Evolutionary conservation across 2,797 vertebrate species (phyloP).

Genomic region (Fistularia tabacaria): DNA sequence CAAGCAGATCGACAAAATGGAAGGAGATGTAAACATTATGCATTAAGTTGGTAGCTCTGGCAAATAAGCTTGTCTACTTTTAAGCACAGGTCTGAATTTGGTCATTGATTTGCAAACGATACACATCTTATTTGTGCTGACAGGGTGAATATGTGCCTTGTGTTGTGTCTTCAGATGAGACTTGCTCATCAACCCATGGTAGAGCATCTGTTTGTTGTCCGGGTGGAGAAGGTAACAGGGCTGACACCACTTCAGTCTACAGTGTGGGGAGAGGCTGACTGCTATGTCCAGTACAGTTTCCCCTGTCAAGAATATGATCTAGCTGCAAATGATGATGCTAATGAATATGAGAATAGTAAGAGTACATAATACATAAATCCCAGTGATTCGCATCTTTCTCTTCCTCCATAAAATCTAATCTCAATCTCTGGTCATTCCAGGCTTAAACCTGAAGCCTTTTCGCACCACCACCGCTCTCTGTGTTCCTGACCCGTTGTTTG

Average conservation of each 20-base stretch:
- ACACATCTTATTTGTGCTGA: neutral
- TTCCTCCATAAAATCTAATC: neutral
- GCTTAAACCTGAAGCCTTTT: constrained; percentile 76
- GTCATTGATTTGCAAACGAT: too few species aligned
- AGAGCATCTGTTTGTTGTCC: constrained; percentile 89
- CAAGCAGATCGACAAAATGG: too few species aligned
- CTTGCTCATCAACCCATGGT: constrained; percentile 49
- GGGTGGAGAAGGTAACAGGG: constrained; percentile 82
- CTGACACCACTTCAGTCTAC: constrained; percentile 88
- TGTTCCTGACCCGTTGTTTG: constrained; percentile 86
- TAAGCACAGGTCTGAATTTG: too few species aligned
- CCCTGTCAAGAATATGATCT: constrained; percentile 74
- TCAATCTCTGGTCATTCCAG: constrained; percentile 39
- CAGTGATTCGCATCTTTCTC: neutral
- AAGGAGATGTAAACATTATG: too few species aligned
- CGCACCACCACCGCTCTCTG: constrained; percentile 87
- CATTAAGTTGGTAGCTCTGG: too few species aligned
- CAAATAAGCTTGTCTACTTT: too few species aligned
- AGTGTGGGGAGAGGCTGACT: constrained; percentile 97
- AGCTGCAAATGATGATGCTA: constrained; percentile 43
- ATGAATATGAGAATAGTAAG: constrained; percentile 74
- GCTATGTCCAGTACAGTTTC: constrained; percentile 91
- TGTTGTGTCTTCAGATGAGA: constrained; percentile 52
- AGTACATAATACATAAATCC: neutral
- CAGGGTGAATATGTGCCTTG: neutral